Percentiles rank a stretch among this genome's conserved stretches.
Evolutionary conservation across 2,113 vertebrate genomes (phyloP).

Genomic region (Mastomys coucha): DNA sequence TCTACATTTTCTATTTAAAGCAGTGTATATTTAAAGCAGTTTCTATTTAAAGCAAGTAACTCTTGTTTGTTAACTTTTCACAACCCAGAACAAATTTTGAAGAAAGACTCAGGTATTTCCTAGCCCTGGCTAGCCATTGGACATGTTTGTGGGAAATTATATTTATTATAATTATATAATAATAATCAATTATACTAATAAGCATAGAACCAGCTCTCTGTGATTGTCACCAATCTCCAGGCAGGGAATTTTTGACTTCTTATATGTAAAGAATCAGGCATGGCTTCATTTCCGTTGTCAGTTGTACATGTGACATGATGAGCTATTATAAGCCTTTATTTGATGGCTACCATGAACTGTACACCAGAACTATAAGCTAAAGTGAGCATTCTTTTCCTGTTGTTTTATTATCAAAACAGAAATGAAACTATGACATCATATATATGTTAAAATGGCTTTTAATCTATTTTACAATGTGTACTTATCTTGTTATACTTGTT

Average conservation of each 20-base stretch:
- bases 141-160: background rate
- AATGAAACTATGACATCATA: background rate
- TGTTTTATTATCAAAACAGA: background rate
- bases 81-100: too few relatives aligned
- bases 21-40: too few relatives aligned
- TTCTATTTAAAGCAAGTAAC: background rate
- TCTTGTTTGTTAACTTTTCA: background rate
- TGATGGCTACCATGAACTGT: background rate
- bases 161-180: background rate
- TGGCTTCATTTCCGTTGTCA: fast-evolving
- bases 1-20: background rate
- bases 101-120: background rate
- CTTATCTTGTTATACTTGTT: background rate
- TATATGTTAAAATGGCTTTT: background rate
- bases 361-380: background rate
- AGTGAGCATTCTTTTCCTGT: background rate
- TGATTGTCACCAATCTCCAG: background rate
- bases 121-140: background rate
- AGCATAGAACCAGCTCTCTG: background rate
- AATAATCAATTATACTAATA: background rate
- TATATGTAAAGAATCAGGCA: background rate
- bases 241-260: background rate
- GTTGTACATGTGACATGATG: background rate
- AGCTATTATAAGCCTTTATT: background rate
- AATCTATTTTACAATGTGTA: background rate